A percentile compares a stretch with the other conserved stretches of the same genome.
phyloP scores from a whole-genome alignment of 23 tunicate species.

The Clavelina lepadiformis region DNA sequence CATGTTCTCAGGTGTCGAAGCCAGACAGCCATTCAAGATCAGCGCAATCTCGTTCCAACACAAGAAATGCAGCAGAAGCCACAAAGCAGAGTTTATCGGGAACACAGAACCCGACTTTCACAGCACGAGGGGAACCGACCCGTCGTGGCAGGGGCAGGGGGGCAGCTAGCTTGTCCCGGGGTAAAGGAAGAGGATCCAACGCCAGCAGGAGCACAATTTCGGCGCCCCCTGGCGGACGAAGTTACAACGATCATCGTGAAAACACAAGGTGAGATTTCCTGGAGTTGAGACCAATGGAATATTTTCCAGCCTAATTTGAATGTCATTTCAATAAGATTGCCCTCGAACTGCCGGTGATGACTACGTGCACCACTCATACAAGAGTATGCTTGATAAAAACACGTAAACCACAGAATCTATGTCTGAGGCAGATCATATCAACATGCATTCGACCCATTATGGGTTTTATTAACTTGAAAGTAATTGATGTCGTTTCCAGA shows the following conservation, averaged over 20 bases:
- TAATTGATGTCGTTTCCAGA: slow-evolving; percentile 16
- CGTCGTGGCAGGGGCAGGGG: slow-evolving; percentile 63
- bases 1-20: too few species aligned
- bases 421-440: too few species aligned
- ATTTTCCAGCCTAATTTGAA: too few species aligned
- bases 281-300: too few species aligned
- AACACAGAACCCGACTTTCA: slow-evolving; percentile 32
- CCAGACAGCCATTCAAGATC: too few species aligned
- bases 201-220: slow-evolving; percentile 15
- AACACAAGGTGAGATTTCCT: slow-evolving; percentile 5
- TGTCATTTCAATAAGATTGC: too few species aligned
- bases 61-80: neutral
- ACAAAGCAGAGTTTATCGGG: neutral
- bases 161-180: neutral
- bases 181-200: slow-evolving; percentile 54
- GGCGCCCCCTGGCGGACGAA: slow-evolving; percentile 35
- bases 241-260: slow-evolving; percentile 18
- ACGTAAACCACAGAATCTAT: too few species aligned
- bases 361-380: slow-evolving; percentile 51
- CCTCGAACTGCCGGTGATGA: slow-evolving; percentile 35
- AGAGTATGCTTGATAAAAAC: too few species aligned
- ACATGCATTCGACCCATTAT: too few species aligned
- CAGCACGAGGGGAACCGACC: slow-evolving; percentile 68
- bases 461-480: too few species aligned
- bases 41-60: too few species aligned